These are phyloP conservation scores for Drosophila rufa DNA, from an alignment of 1,140 invertebrate genomes.

Conservation along the genomic window DNA sequence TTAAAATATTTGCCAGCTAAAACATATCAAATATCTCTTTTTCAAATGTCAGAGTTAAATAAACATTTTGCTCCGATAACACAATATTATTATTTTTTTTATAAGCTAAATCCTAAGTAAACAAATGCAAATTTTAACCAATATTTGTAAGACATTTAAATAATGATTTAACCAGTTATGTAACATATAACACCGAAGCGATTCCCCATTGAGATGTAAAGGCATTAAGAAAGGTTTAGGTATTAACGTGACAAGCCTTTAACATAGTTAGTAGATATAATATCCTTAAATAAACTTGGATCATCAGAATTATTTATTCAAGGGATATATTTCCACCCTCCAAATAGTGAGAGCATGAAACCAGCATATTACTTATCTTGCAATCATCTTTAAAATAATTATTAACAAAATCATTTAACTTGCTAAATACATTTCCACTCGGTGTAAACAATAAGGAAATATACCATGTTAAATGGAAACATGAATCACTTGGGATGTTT, in stretches of 20 bases:
- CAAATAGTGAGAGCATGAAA: neutral
- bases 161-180: neutral
- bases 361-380: neutral
- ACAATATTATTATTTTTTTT: slow-evolving; percentile 13
- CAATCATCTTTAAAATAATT: neutral
- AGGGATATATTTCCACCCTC: neutral
- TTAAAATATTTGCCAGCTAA: neutral
- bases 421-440: neutral
- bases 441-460: neutral
- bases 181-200: neutral
- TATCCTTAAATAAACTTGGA: too few species aligned
- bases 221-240: neutral
- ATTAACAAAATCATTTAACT: neutral
- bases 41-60: neutral
- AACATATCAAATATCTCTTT: slow-evolving; percentile 12
- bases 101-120: neutral
- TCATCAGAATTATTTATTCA: too few species aligned
- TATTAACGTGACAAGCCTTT: neutral
- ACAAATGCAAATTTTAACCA: neutral
- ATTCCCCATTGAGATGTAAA: neutral
- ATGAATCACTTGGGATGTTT: neutral
- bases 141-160: neutral
- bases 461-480: neutral
- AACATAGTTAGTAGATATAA: neutral
- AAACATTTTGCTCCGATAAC: slow-evolving; percentile 1